These are phyloP conservation scores for Acanthococcus lagerstroemiae DNA, from an alignment of 2,888 invertebrate genomes.

Conservation along the genomic window DNA sequence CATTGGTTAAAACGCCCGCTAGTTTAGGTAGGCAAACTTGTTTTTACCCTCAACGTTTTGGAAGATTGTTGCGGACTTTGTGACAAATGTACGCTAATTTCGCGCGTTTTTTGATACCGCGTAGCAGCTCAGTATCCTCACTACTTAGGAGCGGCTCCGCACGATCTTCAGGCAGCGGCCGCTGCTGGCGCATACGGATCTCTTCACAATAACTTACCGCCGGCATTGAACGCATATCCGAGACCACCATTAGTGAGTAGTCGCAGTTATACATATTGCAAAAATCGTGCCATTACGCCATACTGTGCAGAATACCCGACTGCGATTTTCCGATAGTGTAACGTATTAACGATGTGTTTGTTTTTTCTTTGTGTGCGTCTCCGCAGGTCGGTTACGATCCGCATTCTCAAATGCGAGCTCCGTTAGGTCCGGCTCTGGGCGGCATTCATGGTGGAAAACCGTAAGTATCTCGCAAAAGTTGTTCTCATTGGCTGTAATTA, in stretches of 20 bases:
- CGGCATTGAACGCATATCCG: conserved; percentile 55
- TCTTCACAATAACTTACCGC: conserved; percentile 55
- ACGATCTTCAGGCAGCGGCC: conserved; percentile 44
- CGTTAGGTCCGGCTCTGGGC: conserved; percentile 47
- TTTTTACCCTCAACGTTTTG: too few relatives aligned
- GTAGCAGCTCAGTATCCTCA: conserved; percentile 51
- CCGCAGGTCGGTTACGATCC: conserved; percentile 55
- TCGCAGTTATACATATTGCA: too few relatives aligned
- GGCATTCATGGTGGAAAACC: conserved; percentile 68
- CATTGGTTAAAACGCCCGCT: conserved; percentile 48
- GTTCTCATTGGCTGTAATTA: too few relatives aligned
- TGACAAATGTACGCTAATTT: background rate
- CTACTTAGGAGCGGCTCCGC: conserved; percentile 49
- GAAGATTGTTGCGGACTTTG: background rate
- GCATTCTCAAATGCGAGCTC: conserved; percentile 56
- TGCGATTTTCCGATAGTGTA: background rate
- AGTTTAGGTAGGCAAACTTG: conserved; percentile 39
- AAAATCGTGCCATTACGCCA: too few relatives aligned
- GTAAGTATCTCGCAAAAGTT: too few relatives aligned
- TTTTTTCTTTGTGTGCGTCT: background rate
- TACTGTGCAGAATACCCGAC: too few relatives aligned
- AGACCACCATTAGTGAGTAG: conserved; percentile 49
- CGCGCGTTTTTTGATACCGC: background rate
- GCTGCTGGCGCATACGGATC: conserved; percentile 48
- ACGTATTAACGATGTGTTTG: background rate